These are phyloP conservation scores for Parnassius orleans DNA, from an alignment of 2,888 invertebrate species.

Conservation along the genomic window DNA sequence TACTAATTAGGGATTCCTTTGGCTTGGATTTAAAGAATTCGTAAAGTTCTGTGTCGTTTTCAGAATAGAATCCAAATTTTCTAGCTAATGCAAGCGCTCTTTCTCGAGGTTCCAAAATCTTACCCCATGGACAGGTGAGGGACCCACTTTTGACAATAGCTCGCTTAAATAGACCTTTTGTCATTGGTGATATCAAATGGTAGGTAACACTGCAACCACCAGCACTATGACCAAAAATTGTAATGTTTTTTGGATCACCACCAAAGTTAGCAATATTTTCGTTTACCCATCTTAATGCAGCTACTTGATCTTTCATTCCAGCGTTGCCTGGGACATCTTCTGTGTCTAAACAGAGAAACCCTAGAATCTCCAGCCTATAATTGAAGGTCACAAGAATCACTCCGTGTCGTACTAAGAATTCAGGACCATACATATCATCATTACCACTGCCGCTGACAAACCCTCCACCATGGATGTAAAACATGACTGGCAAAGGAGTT, in stretches of 20 bases:
- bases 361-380: slow-evolving; percentile 46
- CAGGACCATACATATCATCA: slow-evolving; percentile 41
- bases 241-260: slow-evolving; percentile 58
- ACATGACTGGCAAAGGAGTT: slow-evolving; percentile 46
- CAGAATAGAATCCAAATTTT: slow-evolving; percentile 37
- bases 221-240: slow-evolving; percentile 53
- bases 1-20: slow-evolving; percentile 30
- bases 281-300: slow-evolving; percentile 44
- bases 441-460: slow-evolving; percentile 43
- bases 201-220: slow-evolving; percentile 49
- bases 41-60: slow-evolving; percentile 36
- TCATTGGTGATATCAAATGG: slow-evolving; percentile 44
- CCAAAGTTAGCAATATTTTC: slow-evolving; percentile 54
- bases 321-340: slow-evolving; percentile 49
- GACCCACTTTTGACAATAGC: slow-evolving; percentile 49
- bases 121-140: slow-evolving; percentile 77
- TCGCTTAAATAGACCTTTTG: slow-evolving; percentile 40
- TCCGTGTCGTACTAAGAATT: slow-evolving; percentile 42
- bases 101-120: slow-evolving; percentile 67
- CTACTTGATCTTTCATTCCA: slow-evolving; percentile 52
- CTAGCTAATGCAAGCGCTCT: slow-evolving; percentile 39
- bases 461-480: slow-evolving; percentile 48
- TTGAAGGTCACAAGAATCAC: slow-evolving; percentile 48
- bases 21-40: slow-evolving; percentile 38
- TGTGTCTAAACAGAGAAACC: slow-evolving; percentile 46